Conservation (phyloP, 2,888 invertebrate genomes). For the Tortrix viridana region DNA sequence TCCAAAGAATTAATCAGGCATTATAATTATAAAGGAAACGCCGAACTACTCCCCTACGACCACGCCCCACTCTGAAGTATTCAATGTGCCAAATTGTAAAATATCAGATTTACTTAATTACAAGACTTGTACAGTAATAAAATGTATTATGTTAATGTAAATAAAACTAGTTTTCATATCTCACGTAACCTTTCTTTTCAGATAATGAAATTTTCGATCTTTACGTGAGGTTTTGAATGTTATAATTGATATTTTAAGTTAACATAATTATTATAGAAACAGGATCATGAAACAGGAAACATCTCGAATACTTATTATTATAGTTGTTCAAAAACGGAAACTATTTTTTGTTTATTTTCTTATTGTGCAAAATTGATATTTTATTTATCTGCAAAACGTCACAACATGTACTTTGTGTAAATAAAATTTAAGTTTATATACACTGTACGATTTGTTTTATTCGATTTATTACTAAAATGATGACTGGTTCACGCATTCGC, state of each 20-base stretch:
- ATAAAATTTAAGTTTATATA: conserved; percentile 82
- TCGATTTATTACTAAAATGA: neutral
- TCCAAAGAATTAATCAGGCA: conserved; percentile 64
- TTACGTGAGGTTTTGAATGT: conserved; percentile 34
- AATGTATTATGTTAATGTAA: conserved; percentile 41
- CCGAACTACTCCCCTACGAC: conserved; percentile 40
- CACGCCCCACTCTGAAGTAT: conserved; percentile 45
- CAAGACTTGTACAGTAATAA: conserved; percentile 44
- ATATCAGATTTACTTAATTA: conserved; percentile 53
- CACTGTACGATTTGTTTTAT: conserved; percentile 60
- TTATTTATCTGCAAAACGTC: conserved; percentile 71
- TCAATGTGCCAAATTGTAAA: conserved; percentile 73
- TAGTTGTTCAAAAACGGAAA: conserved; percentile 46
- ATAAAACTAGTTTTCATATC: conserved; percentile 32
- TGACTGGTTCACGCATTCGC: neutral
- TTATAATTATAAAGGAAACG: conserved; percentile 43
- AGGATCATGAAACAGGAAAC: conserved; percentile 28
- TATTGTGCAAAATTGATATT: conserved; percentile 52
- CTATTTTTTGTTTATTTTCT: conserved; percentile 46
- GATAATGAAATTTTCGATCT: conserved; percentile 5
- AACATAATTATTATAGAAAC: conserved; percentile 35
- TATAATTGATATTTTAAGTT: conserved; percentile 33
- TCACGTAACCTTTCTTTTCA: conserved; percentile 25
- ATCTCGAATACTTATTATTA: conserved; percentile 39
- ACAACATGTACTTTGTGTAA: conserved; percentile 80